Evolutionary conservation across 64 coral and sea anemone genomes (phyloP).

Genomic region (Pocillopora verrucosa): DNA sequence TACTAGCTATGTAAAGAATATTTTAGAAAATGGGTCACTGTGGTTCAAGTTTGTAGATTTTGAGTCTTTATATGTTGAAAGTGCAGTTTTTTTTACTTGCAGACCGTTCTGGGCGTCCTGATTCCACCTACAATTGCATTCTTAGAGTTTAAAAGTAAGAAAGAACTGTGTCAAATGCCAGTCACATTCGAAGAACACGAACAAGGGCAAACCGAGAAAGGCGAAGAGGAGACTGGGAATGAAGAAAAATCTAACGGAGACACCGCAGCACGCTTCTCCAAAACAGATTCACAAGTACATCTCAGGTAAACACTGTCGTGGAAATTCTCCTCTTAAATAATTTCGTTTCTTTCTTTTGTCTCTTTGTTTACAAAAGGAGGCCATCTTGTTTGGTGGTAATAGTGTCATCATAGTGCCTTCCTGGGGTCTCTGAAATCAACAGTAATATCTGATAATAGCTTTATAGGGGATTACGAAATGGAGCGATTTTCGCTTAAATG

Average conservation of each 20-base stretch:
- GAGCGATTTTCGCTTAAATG: no score
- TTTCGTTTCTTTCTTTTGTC: not conserved
- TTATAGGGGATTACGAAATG: no score
- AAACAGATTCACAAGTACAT: not conserved
- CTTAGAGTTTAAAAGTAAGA: constrained; percentile 27
- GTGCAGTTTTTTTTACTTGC: not conserved
- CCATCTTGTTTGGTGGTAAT: not conserved
- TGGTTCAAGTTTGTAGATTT: not conserved
- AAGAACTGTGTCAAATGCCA: constrained; percentile 33
- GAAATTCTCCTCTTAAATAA: not conserved
- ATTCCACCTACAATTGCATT: constrained; percentile 38
- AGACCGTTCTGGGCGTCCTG: constrained; percentile 39
- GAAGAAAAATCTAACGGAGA: not conserved
- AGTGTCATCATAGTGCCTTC: no score
- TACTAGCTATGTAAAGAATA: no score
- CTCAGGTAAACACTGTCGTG: not conserved
- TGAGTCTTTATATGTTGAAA: not conserved
- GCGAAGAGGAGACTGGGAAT: not conserved
- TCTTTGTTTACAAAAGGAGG: not conserved
- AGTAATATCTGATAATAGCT: no score
- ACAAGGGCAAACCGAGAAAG: not conserved
- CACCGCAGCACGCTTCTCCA: not conserved
- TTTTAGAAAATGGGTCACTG: no score
- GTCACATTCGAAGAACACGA: constrained; percentile 32
- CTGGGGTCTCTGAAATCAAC: no score